phyloP scores from a whole-genome alignment of 1,140 invertebrate species.

The Glomeris maerens region DNA sequence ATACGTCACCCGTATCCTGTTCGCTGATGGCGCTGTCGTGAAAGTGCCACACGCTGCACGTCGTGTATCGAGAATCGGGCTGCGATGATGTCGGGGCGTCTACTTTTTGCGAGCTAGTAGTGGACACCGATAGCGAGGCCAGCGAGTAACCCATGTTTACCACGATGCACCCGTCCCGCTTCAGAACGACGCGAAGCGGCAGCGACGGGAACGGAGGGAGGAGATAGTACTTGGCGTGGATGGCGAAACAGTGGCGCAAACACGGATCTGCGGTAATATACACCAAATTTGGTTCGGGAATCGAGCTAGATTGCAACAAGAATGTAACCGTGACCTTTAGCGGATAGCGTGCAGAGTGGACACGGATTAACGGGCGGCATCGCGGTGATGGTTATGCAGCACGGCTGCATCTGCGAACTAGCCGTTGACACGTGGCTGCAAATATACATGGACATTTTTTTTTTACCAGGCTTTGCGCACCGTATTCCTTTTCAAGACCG shows the following conservation, averaged over 20 bases:
- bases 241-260: conserved; percentile 47
- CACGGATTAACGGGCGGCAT: conserved; percentile 45
- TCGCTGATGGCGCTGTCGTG: no score
- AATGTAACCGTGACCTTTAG: neutral
- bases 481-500: no score
- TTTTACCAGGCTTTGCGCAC: no score
- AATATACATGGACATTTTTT: no score
- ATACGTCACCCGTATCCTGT: no score
- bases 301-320: neutral
- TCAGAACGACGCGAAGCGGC: conserved; percentile 42
- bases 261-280: conserved; percentile 31
- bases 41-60: no score
- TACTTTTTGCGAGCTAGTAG: no score
- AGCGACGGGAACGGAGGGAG: conserved; percentile 51
- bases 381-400: conserved; percentile 37
- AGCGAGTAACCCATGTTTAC: conserved; percentile 57
- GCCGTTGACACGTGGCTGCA: no score
- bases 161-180: conserved; percentile 46
- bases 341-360: conserved; percentile 27
- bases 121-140: conserved; percentile 39
- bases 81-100: no score
- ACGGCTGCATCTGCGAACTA: conserved; percentile 35
- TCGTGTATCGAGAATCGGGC: no score
- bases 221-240: conserved; percentile 52
- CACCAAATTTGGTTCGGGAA: neutral